These are phyloP conservation scores for Lasius fuliginosus DNA, from an alignment of 2,888 invertebrate species.

Conservation along the genomic window DNA sequence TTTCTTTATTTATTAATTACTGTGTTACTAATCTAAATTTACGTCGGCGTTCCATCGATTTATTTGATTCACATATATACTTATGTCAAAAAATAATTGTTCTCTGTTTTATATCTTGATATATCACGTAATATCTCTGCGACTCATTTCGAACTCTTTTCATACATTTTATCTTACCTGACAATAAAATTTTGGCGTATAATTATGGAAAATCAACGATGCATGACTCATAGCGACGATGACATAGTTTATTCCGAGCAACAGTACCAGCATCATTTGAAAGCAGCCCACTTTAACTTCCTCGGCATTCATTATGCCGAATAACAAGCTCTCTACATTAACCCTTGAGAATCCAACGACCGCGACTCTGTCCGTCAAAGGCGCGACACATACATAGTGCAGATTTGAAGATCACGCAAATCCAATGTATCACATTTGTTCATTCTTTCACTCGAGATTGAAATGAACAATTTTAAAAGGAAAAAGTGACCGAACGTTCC, in stretches of 20 bases:
- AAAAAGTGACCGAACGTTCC: neutral
- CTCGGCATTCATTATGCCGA: conserved; percentile 79
- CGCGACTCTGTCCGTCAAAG: neutral
- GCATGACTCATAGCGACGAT: conserved; percentile 85
- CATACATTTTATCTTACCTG: conserved; percentile 78
- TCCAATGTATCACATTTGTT: conserved; percentile 18
- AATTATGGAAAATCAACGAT: conserved; percentile 84
- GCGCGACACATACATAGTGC: neutral
- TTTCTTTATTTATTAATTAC: neutral
- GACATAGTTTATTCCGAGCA: conserved; percentile 84
- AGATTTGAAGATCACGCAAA: neutral
- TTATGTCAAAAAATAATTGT: neutral
- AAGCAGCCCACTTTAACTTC: conserved; percentile 81
- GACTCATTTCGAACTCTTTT: neutral
- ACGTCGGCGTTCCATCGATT: neutral
- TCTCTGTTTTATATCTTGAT: neutral
- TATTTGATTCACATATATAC: neutral
- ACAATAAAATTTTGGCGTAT: conserved; percentile 84
- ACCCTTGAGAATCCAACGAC: neutral
- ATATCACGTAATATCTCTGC: neutral
- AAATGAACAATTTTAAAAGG: neutral
- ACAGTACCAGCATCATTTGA: conserved; percentile 82
- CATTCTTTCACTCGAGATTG: neutral
- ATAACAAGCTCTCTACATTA: conserved; percentile 27
- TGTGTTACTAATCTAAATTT: neutral